Base-by-base conservation (phyloP, 1,140 invertebrate species). In the Drosophila santomea region DNA sequence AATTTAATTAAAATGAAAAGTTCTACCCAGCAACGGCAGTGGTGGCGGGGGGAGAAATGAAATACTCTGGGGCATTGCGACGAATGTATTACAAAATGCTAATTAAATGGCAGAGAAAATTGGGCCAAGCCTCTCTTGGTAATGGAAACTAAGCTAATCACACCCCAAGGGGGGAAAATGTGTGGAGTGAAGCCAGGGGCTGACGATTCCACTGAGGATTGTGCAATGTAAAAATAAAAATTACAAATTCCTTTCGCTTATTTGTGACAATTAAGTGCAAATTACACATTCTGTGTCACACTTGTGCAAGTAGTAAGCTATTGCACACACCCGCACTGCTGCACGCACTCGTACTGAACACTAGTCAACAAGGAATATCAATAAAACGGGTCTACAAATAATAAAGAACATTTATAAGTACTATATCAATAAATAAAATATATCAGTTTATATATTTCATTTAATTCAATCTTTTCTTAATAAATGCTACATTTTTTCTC, bases 11-110 rank as follows among this genome's bases (percentile, higher is more conserved):
- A 85, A 85, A 86, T 86, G 67, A 80, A 86, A 86, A 86, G 60
- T 71, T 52, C 64, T 71, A 63, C 36, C 43, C 48, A 45, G 39
- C 5, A 2, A 36, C 15, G 12, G 39, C 10, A 23, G 25, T 3
- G 43, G 17, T 17, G 17, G 17, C 17, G 17, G 2, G n/a, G 0
- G 12, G 38, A 20, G 15, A 67, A 71, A 61, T 47, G 59, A 78
- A 88, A 89, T 88, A 80, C 83, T 60, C 83, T 63, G 47, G 79
- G 72, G 84, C 61, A 83, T 83, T 77, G 41, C 68, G 74, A 61
- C 83, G 56, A 88, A 83, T 86, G 75, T 83, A 83, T 89, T 86
- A 86, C 83, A 83, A 86, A 88, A 83, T 89, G 83, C 80, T 86
- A 86, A 86, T 86, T 89, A 89, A 86, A 89, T 86, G 76, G 67